Conservation (phyloP, 2,888 invertebrate species). For the Empis livida region DNA sequence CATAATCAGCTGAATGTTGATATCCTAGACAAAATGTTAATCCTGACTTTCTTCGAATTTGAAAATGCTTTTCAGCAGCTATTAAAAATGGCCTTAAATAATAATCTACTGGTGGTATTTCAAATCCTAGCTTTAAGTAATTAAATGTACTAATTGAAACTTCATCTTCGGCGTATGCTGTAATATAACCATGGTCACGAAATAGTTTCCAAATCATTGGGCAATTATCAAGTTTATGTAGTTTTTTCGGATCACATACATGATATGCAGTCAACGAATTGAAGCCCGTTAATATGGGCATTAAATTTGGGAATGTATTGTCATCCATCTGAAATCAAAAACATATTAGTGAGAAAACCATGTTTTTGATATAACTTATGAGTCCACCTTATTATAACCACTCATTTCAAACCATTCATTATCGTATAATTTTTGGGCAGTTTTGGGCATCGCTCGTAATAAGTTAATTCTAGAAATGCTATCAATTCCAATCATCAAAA, state of each 20-base stretch:
- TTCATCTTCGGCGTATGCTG: constrained; percentile 70
- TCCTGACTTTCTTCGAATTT: constrained; percentile 37
- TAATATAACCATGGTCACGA: constrained; percentile 55
- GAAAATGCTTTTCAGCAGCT: constrained; percentile 48
- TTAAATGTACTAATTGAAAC: constrained; percentile 55
- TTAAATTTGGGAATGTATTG: constrained; percentile 82
- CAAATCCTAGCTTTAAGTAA: constrained; percentile 59
- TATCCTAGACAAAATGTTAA: constrained; percentile 49
- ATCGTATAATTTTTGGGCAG: constrained; percentile 49
- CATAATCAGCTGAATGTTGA: constrained; percentile 49
- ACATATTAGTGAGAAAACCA: background rate
- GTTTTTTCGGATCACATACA: constrained; percentile 29
- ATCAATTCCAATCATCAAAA: constrained; percentile 72
- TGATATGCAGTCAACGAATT: constrained; percentile 37
- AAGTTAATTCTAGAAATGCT: constrained; percentile 72
- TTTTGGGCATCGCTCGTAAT: constrained; percentile 60
- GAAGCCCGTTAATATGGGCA: constrained; percentile 66
- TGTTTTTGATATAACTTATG: background rate
- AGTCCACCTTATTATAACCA: constrained; percentile 54
- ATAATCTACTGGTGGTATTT: constrained; percentile 63
- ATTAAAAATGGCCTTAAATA: constrained; percentile 62
- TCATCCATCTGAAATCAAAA: constrained; percentile 51
- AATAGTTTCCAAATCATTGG: constrained; percentile 68
- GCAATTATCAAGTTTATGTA: constrained; percentile 52
- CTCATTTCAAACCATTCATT: constrained; percentile 58